Evolutionary conservation across 2,797 vertebrate species (phyloP).

Genomic region (Astyanax mexicanus): DNA sequence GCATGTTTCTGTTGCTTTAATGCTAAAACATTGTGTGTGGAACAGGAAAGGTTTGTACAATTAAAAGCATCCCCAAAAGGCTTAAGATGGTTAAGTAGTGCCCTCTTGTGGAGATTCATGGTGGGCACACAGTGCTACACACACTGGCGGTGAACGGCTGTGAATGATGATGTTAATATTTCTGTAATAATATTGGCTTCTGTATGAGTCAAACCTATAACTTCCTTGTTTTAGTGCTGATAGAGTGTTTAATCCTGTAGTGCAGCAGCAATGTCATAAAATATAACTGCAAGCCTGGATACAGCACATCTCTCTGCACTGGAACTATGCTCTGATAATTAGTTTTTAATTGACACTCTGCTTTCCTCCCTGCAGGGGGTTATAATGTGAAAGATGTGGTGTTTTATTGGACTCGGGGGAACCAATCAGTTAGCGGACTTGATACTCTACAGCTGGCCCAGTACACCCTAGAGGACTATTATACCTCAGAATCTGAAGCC

Average conservation of each 20-base stretch:
- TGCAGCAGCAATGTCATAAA: slow-evolving; percentile 13
- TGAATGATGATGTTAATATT: slow-evolving; percentile 5
- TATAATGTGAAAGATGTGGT: slow-evolving; percentile 92
- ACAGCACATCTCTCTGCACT: slow-evolving; percentile 5
- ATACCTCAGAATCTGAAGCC: slow-evolving; percentile 90
- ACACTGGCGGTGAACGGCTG: background rate
- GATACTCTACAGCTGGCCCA: slow-evolving; percentile 89
- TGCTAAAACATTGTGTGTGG: background rate
- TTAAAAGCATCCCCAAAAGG: background rate
- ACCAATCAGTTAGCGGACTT: slow-evolving; percentile 89
- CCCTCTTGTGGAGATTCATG: slow-evolving; percentile 29
- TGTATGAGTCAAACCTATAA: background rate
- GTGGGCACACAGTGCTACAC: background rate
- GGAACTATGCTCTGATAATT: slow-evolving; percentile 38
- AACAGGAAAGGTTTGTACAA: background rate
- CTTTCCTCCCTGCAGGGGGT: slow-evolving; percentile 79
- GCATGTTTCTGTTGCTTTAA: slow-evolving; percentile 11
- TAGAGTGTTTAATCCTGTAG: slow-evolving; percentile 6
- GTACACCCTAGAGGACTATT: slow-evolving; percentile 91
- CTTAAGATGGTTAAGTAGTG: slow-evolving; percentile 29
- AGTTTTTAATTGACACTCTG: slow-evolving; percentile 18
- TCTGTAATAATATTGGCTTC: slow-evolving; percentile 13
- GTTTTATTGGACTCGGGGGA: slow-evolving; percentile 94
- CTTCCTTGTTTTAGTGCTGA: background rate
- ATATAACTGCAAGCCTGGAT: background rate